Percentiles rank a stretch among this genome's conserved stretches.
Evolutionary conservation across 2,113 vertebrate genomes (phyloP).

Genomic region (Varanus komodoensis): DNA sequence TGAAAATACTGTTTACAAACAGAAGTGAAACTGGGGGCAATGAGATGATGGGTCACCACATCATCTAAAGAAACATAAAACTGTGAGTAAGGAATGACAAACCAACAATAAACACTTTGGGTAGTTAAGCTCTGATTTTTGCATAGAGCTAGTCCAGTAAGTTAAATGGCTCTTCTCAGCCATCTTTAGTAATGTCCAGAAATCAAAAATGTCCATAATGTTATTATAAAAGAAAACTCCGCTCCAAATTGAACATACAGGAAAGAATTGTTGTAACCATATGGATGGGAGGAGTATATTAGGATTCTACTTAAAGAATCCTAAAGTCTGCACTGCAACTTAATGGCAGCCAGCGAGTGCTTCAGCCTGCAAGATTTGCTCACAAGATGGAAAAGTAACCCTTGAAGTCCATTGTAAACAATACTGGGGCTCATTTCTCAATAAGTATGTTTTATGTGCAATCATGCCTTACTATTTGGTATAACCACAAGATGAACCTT

Average conservation of each 20-base stretch:
- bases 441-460: background rate
- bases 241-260: background rate
- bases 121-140: background rate
- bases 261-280: background rate
- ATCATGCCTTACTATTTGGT: background rate
- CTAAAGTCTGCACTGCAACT: background rate
- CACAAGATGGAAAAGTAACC: background rate
- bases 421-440: background rate
- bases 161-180: background rate
- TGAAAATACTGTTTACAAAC: too few relatives aligned
- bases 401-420: background rate
- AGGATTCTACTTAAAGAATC: background rate
- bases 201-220: background rate
- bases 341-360: background rate
- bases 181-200: background rate
- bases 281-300: background rate
- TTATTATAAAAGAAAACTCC: background rate
- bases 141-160: background rate
- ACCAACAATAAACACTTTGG: too few relatives aligned
- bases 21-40: too few relatives aligned
- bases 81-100: too few relatives aligned
- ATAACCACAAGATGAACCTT: background rate
- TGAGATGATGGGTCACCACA: too few relatives aligned
- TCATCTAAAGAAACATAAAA: too few relatives aligned
- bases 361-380: background rate